Evolutionary conservation across 2,113 vertebrate genomes (phyloP), one percentile per base, ranked within the genome.

Genomic region (Galeopterus variegatus): DNA sequence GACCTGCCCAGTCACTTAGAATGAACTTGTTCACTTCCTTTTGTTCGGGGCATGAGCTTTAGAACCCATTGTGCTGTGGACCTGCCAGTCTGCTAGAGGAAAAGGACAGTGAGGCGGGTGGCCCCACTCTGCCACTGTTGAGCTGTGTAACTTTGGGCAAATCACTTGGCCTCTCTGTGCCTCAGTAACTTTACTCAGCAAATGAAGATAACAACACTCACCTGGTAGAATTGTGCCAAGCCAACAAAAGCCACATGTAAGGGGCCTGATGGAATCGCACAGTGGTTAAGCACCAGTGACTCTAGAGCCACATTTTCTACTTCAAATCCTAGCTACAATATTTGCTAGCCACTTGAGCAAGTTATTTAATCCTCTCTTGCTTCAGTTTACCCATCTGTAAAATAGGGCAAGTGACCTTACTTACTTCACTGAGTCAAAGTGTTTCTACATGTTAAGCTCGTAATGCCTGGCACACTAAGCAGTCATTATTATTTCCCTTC

Each of bases 151-250:
- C 52, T 50, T 36, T 23, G 54, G 84, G 70, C 62, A 90, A 62
- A 81, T 64, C 45, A 1, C 91, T 52, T 93, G 67, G 33, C 88
- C 90, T 97, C 70, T 94, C 77, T 82, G 48, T 54, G 67, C 79
- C 93, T 88, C 64, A 10, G 83, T 41, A 52, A 36, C 67, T 17
- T 80, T 21, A 10, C 50, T 23, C 19, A 31, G 65, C 58, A 56
- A 8, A 11, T 11, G 60, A 48, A 76, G 72, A 50, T 15, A 26
- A 11, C 83, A 3, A 69, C 9, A 13, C 21, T 48, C 79, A 36
- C 89, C 28, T 48, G 31, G 33, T 1, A 8, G 60, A 62, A 11
- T 4, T 85, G n/a, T 72, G 73, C 17, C 73, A 60, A n/a, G 33
- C 33, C 33, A 8, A 0, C 3, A 50, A 33, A 80, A 89, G 33